Conservation (phyloP, 2,888 invertebrate genomes). For the Rhynchonema sp. region DNA sequence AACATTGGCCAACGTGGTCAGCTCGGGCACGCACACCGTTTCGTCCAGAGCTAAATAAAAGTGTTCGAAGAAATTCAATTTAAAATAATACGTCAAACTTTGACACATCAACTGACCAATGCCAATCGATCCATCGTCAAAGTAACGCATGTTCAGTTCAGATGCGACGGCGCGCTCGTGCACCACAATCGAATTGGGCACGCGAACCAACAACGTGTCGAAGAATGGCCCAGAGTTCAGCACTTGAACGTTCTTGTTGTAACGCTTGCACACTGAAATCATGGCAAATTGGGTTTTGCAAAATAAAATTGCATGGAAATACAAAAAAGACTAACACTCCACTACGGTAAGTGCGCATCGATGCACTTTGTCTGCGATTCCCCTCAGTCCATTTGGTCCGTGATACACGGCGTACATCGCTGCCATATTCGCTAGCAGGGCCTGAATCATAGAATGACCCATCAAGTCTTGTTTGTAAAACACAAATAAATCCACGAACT, state of each 20-base stretch:
- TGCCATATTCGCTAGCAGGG: constrained; percentile 86
- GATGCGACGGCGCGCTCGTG: constrained; percentile 42
- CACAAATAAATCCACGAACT: constrained; percentile 14
- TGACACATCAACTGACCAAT: too few relatives aligned
- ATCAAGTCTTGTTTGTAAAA: too few relatives aligned
- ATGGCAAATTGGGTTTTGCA: neutral
- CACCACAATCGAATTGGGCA: neutral
- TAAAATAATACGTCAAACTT: too few relatives aligned
- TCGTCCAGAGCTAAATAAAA: constrained; percentile 68
- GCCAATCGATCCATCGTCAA: constrained; percentile 37
- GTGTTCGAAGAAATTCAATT: too few relatives aligned
- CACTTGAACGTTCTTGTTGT: neutral
- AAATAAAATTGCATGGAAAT: constrained; percentile 6
- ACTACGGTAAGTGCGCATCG: constrained; percentile 30
- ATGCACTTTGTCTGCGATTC: constrained; percentile 73
- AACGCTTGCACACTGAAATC: neutral
- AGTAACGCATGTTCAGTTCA: constrained; percentile 62
- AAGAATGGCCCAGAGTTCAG: constrained; percentile 46
- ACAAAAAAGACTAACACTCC: constrained; percentile 11
- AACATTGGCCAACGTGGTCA: constrained; percentile 67
- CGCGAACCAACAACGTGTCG: constrained; percentile 57
- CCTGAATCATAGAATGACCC: too few relatives aligned
- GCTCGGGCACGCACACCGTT: constrained; percentile 63
- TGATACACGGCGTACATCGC: constrained; percentile 98
- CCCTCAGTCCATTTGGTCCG: constrained; percentile 72